Evolutionary conservation across 2,888 invertebrate genomes (phyloP), one percentile per base, ranked within the genome.

Genomic region (Marronus borbonicus): DNA sequence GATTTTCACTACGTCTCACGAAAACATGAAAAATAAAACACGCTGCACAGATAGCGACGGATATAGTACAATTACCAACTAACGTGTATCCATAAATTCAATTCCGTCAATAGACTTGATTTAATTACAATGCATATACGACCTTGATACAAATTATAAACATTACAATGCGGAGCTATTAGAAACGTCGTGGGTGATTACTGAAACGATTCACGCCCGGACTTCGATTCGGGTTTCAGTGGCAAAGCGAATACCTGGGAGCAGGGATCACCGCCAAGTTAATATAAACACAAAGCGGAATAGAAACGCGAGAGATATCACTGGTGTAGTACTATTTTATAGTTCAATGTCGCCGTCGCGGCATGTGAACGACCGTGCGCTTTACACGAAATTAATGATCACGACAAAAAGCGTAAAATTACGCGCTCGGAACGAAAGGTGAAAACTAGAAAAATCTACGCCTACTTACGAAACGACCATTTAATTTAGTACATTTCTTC

Each of bases 61-160:
- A 2, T 44, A 44, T 44, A 44, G 4, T 31, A 31, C 0, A 31
- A 44, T 44, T 44, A 44, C 44, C 12, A 44, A 44, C 44, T 12
- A 8, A 44, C 12, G 44, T 44, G 8, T 12, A 44, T 44, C 44
- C 20, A 44, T 44, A 66, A 66, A 66, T 66, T 44, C 5, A 66
- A 44, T 66, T 66, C 65, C 36, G 65, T 66, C 65, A 39, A 66
- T 66, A 39, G 44, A 66, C n/a, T 66, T n/a, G 36, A 44, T 66
- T 66, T 66, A 66, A 66, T 66, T 66, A 66, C 65, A 66, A 39
- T 10, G 20, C 44, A 44, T 20, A 31, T 31, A 31, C 17, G 39
- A 44, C 65, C 65, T 66, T 66, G 65, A 20, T 66, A 66, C 20
- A 20, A 66, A 66, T 66, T 66, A 44, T 66, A 66, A 66, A 66